phyloP scores from a whole-genome alignment of 2,113 vertebrate genomes.

The Sylvia atricapilla region DNA sequence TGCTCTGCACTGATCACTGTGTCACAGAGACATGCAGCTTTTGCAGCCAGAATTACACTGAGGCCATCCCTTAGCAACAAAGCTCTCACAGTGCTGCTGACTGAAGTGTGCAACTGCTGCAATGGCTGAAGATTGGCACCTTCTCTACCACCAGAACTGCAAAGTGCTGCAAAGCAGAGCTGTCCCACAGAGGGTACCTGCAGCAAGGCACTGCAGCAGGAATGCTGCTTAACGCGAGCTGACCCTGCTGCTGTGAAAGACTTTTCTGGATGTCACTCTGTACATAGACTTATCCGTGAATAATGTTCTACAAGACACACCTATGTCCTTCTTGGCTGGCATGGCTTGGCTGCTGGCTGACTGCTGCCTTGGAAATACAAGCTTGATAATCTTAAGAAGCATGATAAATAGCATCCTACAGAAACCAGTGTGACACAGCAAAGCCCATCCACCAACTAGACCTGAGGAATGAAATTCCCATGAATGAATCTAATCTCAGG shows the following conservation, averaged over 20 bases:
- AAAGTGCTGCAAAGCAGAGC: neutral
- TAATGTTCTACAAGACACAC: neutral
- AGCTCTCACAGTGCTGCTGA: neutral
- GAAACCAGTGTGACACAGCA: neutral
- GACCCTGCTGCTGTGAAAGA: neutral
- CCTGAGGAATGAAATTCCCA: neutral
- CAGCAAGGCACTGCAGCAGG: neutral
- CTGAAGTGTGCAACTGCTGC: too few relatives aligned
- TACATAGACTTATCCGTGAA: neutral
- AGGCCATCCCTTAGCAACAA: neutral
- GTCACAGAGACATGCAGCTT: neutral
- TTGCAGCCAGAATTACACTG: neutral
- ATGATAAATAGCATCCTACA: neutral
- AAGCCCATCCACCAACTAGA: neutral
- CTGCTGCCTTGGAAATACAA: neutral
- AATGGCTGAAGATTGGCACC: neutral
- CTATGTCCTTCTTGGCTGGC: neutral
- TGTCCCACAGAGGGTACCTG: neutral
- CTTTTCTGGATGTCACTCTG: neutral
- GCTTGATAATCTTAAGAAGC: neutral
- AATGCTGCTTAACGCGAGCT: neutral
- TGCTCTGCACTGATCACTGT: neutral
- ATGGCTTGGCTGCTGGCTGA: neutral
- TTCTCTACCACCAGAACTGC: neutral
- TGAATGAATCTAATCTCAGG: neutral